Conservation (phyloP, 2,113 vertebrate species). For the Tragelaphus buxtoni region DNA sequence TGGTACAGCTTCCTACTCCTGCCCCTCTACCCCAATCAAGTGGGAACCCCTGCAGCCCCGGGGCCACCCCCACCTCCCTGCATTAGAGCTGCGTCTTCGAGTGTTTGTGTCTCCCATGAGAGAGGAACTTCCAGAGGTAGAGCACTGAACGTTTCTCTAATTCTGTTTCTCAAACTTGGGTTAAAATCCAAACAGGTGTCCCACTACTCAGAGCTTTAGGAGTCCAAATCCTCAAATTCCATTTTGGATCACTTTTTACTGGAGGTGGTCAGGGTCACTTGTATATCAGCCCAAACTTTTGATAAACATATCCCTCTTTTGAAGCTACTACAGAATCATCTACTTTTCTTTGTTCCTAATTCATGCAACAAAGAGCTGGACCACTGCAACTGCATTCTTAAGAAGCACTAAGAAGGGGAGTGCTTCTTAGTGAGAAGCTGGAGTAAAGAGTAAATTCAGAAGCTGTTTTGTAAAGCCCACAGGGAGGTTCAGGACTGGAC, state of each 20-base stretch:
- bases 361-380: background rate
- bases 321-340: background rate
- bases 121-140: background rate
- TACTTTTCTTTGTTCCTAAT: slow-evolving; percentile 25
- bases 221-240: background rate
- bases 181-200: background rate
- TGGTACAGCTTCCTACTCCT: background rate
- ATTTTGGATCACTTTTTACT: background rate
- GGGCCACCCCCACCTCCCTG: background rate
- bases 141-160: background rate
- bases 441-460: background rate
- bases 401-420: background rate
- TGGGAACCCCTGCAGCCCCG: background rate
- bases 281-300: background rate
- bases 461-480: background rate
- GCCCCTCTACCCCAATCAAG: background rate
- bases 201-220: background rate
- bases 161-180: background rate
- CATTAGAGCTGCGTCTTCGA: background rate
- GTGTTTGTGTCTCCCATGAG: background rate
- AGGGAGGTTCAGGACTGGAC: background rate
- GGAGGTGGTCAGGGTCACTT: background rate
- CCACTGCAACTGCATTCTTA: background rate
- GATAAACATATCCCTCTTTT: background rate
- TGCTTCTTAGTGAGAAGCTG: background rate